Conservation (phyloP, 2,797 vertebrate genomes). For the Tadarida brasiliensis region DNA sequence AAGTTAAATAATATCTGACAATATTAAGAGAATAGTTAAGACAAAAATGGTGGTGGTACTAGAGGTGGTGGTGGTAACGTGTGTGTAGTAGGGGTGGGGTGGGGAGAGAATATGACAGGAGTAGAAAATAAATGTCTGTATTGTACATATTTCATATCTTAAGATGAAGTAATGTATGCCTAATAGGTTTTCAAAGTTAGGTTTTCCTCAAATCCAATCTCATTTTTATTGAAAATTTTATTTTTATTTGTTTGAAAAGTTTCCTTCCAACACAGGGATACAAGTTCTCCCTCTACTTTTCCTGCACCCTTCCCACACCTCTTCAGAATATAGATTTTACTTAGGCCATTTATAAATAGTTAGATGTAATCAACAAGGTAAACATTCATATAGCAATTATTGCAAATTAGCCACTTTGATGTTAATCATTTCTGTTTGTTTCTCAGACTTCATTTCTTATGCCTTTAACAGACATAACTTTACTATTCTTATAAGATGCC, state of each 20-base stretch:
- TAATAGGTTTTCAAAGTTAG: not conserved
- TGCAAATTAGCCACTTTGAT: constrained; percentile 77
- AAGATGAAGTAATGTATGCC: not conserved
- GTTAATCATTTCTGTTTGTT: constrained; percentile 71
- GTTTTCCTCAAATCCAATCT: constrained; percentile 11
- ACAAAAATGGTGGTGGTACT: not conserved
- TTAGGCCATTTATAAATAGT: constrained; percentile 72
- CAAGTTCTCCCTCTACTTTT: not conserved
- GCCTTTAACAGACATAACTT: constrained; percentile 67
- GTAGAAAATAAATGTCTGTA: not conserved
- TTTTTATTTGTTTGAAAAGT: constrained; percentile 53
- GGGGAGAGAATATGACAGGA: not conserved
- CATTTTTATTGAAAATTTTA: constrained; percentile 38
- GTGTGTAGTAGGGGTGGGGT: accelerated
- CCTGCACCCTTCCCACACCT: not conserved
- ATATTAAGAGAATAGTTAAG: not conserved
- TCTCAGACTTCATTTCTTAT: constrained; percentile 62
- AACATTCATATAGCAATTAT: constrained; percentile 74
- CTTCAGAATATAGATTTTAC: constrained; percentile 57
- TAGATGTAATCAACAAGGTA: constrained; percentile 72
- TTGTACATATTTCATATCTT: not conserved
- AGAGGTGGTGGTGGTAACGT: not conserved
- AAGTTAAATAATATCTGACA: not conserved
- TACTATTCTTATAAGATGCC: constrained; percentile 40
- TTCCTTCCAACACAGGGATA: not conserved